Base-by-base conservation (phyloP, 2,113 vertebrate genomes). In the Mesitornis unicolor region DNA sequence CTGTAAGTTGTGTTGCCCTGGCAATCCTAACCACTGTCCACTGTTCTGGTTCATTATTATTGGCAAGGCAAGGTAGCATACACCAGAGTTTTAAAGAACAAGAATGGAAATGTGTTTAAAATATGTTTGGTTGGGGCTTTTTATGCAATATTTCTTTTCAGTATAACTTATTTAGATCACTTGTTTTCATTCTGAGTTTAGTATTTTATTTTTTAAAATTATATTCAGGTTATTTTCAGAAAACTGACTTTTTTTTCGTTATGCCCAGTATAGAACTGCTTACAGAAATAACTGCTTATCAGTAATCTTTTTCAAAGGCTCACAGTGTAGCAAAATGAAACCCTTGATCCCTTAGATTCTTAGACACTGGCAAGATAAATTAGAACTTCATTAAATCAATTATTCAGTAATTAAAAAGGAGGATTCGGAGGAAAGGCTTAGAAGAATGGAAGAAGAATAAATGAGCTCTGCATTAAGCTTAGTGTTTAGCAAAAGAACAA, bases 31-130 rank as follows among this genome's bases (percentile, higher is more conserved):
- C 31, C 87, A 43, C 67, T 95, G n/a, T 61, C 43, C 11, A 15
- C 69, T 94, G 43, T 95, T 95, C 56, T 86, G 43, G 51, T 80
- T 77, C 20, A 70, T 77, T 93, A 31, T 59, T 93, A 84, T 92
- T 88, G 79, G 38, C 89, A 87, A 67, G 60, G 17, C 28, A 69
- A 76, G 36, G 10, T 70, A 69, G 6, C 13, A 7, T 76, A 5
- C 10, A 40, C 17, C 9, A 35, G 16, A 57, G 54, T 83, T 86
- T 18, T 0, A 7, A 12, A 43, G 40, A 87, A 43, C 7, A 48
- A 68, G 22, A 90, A 70, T 3, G 88, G n/a, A 71, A 84, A 64
- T 56, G 57, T 89, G 4, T 54, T 93, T 81, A 42, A 83, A 48
- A 48, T 51, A 42, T 1, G 7, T 7, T 38, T 35, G n/a, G n/a